Evolutionary conservation across 2,113 vertebrate species (phyloP).

Genomic region (Lota lota): DNA sequence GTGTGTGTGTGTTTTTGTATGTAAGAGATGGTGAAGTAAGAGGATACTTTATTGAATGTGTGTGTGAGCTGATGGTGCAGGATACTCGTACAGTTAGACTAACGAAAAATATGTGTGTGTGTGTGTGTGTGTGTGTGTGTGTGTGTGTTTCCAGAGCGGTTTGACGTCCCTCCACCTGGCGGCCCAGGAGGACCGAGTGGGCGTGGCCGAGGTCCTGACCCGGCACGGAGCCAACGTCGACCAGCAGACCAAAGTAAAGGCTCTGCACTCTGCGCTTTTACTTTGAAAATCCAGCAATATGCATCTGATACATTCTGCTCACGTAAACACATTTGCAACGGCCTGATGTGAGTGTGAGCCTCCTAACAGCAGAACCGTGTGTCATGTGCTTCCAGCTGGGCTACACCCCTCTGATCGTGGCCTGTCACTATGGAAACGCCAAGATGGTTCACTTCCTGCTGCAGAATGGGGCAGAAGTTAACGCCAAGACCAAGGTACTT

Average conservation of each 20-base stretch:
- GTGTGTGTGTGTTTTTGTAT: no score
- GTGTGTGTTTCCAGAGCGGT: slow-evolving; percentile 79
- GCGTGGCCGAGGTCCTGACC: slow-evolving; percentile 83
- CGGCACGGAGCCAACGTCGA: slow-evolving; percentile 84
- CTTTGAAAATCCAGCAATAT: neutral
- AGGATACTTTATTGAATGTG: no score
- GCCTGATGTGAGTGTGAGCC: no score
- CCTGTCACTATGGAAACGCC: slow-evolving; percentile 95
- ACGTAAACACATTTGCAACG: no score
- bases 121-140: neutral
- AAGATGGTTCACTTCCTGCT: slow-evolving; percentile 98
- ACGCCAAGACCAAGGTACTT: slow-evolving; percentile 92
- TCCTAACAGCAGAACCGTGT: neutral
- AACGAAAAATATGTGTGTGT: neutral
- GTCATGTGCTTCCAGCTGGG: slow-evolving; percentile 79
- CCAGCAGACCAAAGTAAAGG: slow-evolving; percentile 89
- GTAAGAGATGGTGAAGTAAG: no score
- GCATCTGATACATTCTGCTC: no score
- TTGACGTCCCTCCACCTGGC: slow-evolving; percentile 92
- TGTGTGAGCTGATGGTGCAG: no score
- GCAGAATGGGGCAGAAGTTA: slow-evolving; percentile 87
- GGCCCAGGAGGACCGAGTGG: slow-evolving; percentile 94
- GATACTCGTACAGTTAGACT: neutral
- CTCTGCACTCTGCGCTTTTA: neutral
- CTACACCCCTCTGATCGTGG: slow-evolving; percentile 94